A percentile compares a stretch with the other conserved stretches of the same genome.
Conservation (phyloP, 2,888 invertebrate species). For the Nymphalis urticae region DNA sequence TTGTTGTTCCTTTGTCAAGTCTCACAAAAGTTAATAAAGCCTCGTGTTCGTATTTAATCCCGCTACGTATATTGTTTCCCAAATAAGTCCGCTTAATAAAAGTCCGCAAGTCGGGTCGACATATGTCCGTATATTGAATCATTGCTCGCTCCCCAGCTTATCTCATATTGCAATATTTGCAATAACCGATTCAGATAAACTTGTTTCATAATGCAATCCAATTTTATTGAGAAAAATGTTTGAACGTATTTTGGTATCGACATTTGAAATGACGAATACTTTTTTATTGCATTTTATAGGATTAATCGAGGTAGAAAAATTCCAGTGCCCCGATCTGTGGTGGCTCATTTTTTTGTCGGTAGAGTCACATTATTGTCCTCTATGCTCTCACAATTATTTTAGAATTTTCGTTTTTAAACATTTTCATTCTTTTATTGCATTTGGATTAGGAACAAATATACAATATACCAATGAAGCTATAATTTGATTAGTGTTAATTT, state of each 20-base stretch:
- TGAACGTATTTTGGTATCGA: constrained; percentile 27
- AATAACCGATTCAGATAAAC: constrained; percentile 44
- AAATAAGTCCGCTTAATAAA: constrained; percentile 70
- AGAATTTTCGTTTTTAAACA: no score
- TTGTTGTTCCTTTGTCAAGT: constrained; percentile 9
- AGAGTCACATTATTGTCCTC: no score
- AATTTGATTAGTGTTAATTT: no score
- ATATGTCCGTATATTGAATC: constrained; percentile 74
- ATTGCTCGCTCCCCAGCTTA: constrained; percentile 56
- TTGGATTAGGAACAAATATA: no score
- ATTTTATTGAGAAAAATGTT: constrained; percentile 36
- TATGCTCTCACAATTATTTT: no score
- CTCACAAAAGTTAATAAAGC: constrained; percentile 40
- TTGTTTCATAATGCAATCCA: constrained; percentile 44
- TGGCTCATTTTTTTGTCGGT: not conserved
- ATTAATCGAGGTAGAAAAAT: not conserved
- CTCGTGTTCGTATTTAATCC: constrained; percentile 28
- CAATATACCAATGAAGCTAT: no score
- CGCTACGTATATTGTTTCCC: constrained; percentile 44
- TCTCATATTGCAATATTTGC: constrained; percentile 48
- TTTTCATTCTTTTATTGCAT: no score
- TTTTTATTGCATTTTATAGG: constrained; percentile 8
- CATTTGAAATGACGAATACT: not conserved
- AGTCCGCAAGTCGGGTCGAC: constrained; percentile 60
- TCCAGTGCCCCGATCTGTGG: no score